Conservation (phyloP, 2,888 invertebrate species). For the Agrotis segetum region DNA sequence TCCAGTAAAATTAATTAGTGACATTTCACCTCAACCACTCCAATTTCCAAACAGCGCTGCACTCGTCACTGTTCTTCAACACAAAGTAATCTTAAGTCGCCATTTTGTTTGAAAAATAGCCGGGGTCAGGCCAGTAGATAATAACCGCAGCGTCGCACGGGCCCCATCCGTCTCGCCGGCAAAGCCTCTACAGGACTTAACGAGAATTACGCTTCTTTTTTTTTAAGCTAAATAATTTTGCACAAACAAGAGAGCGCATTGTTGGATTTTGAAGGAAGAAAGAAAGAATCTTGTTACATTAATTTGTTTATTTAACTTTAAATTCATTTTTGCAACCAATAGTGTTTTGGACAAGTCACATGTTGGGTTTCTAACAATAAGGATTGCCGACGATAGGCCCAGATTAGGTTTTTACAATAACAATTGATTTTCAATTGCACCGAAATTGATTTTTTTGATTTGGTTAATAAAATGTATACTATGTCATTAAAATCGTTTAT, state of each 20-base stretch:
- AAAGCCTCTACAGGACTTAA: conserved; percentile 54
- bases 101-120: conserved; percentile 46
- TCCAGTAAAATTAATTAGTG: neutral
- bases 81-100: conserved; percentile 44
- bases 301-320: neutral
- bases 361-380: too few species aligned
- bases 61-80: conserved; percentile 31
- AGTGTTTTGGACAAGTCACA: too few species aligned
- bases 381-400: too few species aligned
- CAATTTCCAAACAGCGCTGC: conserved; percentile 29
- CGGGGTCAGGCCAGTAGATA: conserved; percentile 51
- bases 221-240: conserved; percentile 36
- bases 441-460: too few species aligned
- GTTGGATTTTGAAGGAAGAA: neutral
- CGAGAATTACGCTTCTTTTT: conserved; percentile 45
- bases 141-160: conserved; percentile 59
- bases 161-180: conserved; percentile 63
- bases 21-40: neutral
- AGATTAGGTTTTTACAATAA: too few species aligned
- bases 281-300: neutral
- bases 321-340: too few species aligned
- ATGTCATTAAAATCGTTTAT: too few species aligned
- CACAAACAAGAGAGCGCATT: neutral
- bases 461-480: too few species aligned
- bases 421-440: too few species aligned